Conservation (phyloP, 2,797 vertebrate species). For the Falco rusticolus region DNA sequence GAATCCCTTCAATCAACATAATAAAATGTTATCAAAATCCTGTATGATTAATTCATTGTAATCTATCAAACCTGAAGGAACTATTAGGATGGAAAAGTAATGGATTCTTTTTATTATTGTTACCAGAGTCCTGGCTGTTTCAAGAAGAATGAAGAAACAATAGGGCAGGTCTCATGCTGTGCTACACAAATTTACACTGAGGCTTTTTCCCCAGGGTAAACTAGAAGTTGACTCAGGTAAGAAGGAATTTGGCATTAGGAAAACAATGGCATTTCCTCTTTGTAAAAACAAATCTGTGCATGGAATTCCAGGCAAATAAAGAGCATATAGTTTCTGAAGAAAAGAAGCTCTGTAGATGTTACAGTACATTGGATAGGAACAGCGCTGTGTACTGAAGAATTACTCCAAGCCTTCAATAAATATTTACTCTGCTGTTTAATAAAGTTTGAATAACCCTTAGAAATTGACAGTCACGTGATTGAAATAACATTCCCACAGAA, state of each 20-base stretch:
- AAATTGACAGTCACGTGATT: background rate
- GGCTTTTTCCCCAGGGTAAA: background rate
- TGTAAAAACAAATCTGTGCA: background rate
- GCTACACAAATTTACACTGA: background rate
- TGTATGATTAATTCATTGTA: constrained; percentile 56
- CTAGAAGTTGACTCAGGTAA: background rate
- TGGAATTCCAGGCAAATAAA: background rate
- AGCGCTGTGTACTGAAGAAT: background rate
- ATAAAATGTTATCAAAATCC: constrained; percentile 63
- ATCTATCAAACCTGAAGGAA: constrained; percentile 56
- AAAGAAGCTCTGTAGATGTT: background rate
- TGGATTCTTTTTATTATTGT: constrained; percentile 56
- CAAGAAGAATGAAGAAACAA: constrained; percentile 15
- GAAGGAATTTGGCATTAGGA: background rate
- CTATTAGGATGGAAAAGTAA: constrained; percentile 18
- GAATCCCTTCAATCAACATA: constrained; percentile 43
- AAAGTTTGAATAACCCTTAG: background rate
- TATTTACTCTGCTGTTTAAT: constrained; percentile 10
- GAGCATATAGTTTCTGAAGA: background rate
- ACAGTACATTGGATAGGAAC: background rate
- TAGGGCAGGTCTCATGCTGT: background rate
- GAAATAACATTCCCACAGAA: background rate
- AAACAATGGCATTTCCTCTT: background rate
- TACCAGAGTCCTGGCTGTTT: background rate
- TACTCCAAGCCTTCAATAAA: background rate